Evolutionary conservation across 35 echinoderm and acorn worm genomes (phyloP).

Genomic region (Lytechinus pictus): DNA sequence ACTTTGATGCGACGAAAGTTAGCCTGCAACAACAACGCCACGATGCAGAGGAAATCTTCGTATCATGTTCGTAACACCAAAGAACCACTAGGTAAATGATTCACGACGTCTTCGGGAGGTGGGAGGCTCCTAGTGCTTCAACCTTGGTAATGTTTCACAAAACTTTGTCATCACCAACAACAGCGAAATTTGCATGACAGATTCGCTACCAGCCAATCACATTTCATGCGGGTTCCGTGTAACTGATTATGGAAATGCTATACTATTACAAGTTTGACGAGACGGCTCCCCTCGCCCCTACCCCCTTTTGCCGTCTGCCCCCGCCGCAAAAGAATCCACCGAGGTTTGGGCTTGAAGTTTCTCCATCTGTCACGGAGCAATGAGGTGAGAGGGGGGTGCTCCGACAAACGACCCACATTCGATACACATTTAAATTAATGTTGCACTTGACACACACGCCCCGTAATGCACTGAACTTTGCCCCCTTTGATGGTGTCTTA

Average conservation of each 20-base stretch:
- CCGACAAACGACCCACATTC: neutral
- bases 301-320: neutral
- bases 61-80: neutral
- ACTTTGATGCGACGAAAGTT: neutral
- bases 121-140: neutral
- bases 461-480: conserved; percentile 16
- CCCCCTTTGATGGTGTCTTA: conserved; percentile 21
- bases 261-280: too few relatives aligned
- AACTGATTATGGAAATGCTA: too few relatives aligned
- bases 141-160: neutral
- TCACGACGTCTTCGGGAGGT: neutral
- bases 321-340: neutral
- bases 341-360: neutral
- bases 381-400: neutral
- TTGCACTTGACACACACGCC: conserved; percentile 55
- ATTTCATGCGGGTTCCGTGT: too few relatives aligned
- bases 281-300: neutral
- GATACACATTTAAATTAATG: conserved; percentile 51
- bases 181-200: too few relatives aligned
- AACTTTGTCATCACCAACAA: too few relatives aligned
- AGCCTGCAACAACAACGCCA: neutral
- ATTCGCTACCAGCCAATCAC: too few relatives aligned
- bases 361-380: neutral
- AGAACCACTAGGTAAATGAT: neutral
- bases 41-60: neutral